Base-by-base conservation (phyloP, 2,888 invertebrate genomes). In the Bombylius major region DNA sequence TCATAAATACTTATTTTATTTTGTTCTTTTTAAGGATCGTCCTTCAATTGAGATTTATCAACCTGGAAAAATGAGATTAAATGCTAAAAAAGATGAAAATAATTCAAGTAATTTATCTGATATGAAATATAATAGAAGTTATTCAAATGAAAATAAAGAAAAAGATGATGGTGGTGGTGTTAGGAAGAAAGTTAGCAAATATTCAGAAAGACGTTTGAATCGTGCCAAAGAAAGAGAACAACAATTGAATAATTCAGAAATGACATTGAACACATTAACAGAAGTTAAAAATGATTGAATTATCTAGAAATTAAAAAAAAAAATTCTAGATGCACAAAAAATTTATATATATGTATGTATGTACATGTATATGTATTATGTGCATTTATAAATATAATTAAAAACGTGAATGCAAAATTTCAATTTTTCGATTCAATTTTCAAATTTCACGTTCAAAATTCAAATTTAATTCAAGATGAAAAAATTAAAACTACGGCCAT, bases 1-100 rank as follows among this genome's bases (percentile, higher is more conserved):
- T 42, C 1, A 42, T 42, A 11, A 42, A 42, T 42, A 23, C 23
- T 42, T 42, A 11, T 42, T 42, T 42, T 11, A 11, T 42, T 42
- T 42, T 4, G 8, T 11, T 11, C 1, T 4, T 42, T 42, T 42
- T 11, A 65, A 87, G 86, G 92, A 93, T 75, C 86, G 93, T 47
- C 94, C 94, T 33, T 87, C 91, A 48, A 83, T 92, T 69, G 88
- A 88, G 59, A 88, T 94, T 63, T 94, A 94, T 72, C 84, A 92
- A 63, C 94, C 94, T 0, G 90, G 90, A 32, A 91, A 72, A 60
- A 64, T 66, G 4, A 65, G 72, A 42, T 48, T 65, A 2, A 67
- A 65, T 42, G 58, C 62, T 5, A 65, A 68, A 0, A 71, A 70
- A 47, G 69, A 70, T 11, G 66, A 66, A 56, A 51, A 55, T 13